Base-by-base conservation (phyloP, 1,140 invertebrate species). In the Galendromus occidentalis region DNA sequence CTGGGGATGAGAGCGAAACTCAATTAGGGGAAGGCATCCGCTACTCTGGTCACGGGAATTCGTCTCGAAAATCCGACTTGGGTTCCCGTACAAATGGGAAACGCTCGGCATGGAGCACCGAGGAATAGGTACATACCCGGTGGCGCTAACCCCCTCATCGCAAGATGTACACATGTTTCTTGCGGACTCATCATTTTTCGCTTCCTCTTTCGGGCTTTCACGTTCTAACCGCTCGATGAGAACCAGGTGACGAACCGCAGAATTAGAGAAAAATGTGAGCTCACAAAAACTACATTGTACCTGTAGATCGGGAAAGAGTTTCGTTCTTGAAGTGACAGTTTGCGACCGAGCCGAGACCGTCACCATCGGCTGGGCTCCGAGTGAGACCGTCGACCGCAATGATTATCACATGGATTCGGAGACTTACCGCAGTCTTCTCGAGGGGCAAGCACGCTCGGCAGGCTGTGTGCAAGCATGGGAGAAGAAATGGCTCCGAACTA, bases 391-490 rank as follows among this genome's bases (percentile, higher is more conserved):
- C 44, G 22, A 44, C 9, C 30, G 33, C 22, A 44, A 7, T 22
- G 9, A 12, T 29, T 65, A 17, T 22, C 17, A 42, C 39, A 30
- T 64, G 64, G 20, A 63, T 44, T 66, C 66, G 65, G 44, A 69
- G 44, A 47, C 68, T 65, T 44, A 67, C 65, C 64, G 84, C 81
- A 42, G 75, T 79, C n/a, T 86, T 75, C 74, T 86, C 86, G 51
- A 80, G 79, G 68, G 79, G 82, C 66, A 89, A 76, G 76, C 88
- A 91, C 65, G 80, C 77, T 33, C 82, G 79, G 74, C 88, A 91
- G 45, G 84, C 82, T 39, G 87, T 85, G 75, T 91, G 88, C 64
- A 91, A 79, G 74, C 88, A 91, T 73, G 88, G 86, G 66, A 91
- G 76, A 29, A 91, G 78, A 75, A 87, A 88, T 0, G 87, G 86